These are phyloP conservation scores for Calephelis virginiensis DNA, from an alignment of 1,140 invertebrate genomes.

Conservation along the genomic window DNA sequence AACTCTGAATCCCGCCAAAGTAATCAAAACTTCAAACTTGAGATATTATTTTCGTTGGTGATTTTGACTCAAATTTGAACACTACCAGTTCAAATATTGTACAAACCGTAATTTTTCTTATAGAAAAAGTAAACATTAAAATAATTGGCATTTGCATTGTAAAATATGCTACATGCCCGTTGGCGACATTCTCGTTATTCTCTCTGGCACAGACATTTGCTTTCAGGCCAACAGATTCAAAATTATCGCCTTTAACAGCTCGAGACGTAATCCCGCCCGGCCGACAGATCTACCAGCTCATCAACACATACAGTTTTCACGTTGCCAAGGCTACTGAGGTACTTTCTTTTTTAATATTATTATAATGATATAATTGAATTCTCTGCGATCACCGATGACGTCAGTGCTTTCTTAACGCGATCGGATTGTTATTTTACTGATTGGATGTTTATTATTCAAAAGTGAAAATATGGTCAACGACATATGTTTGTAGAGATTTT, in stretches of 20 bases:
- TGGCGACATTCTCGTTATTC: neutral
- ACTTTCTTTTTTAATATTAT: constrained; percentile 6
- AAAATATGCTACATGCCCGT: too few species aligned
- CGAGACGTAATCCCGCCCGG: constrained; percentile 92
- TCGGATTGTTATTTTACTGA: too few species aligned
- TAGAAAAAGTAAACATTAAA: too few species aligned
- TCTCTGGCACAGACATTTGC: constrained; percentile 29
- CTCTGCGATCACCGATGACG: too few species aligned
- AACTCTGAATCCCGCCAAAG: too few species aligned
- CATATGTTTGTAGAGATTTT: neutral
- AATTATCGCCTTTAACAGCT: constrained; percentile 85
- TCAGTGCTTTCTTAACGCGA: too few species aligned
- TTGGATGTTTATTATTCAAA: too few species aligned
- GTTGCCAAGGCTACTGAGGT: constrained; percentile 91
- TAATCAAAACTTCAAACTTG: too few species aligned
- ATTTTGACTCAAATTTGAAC: too few species aligned
- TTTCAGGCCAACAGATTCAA: constrained; percentile 87
- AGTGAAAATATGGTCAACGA: neutral
- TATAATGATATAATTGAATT: too few species aligned
- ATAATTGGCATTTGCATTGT: too few species aligned
- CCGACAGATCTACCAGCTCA: constrained; percentile 93
- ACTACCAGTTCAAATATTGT: neutral
- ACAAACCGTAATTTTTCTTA: neutral
- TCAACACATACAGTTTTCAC: constrained; percentile 92
- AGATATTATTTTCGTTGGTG: too few species aligned